A percentile compares a stretch with the other conserved stretches of the same genome.
These are phyloP conservation scores for Sebastes vulpes DNA, from an alignment of 2,797 vertebrate species.

Conservation along the genomic window DNA sequence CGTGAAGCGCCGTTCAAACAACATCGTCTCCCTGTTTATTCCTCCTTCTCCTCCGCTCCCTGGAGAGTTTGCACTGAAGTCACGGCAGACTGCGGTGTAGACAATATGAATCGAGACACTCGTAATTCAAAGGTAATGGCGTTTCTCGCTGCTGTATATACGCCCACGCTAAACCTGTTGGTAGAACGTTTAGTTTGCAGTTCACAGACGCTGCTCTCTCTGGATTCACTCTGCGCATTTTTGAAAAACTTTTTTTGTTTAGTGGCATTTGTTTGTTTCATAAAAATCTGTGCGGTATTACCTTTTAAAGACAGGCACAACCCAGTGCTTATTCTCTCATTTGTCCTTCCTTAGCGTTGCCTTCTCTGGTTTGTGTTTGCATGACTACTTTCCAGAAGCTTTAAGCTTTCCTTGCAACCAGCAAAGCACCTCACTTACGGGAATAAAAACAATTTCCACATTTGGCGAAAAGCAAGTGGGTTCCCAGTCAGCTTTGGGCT, in stretches of 20 bases:
- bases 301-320: neutral
- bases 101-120: slow-evolving; percentile 26
- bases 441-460: slow-evolving; percentile 8
- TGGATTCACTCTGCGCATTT: neutral
- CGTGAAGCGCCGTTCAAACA: slow-evolving; percentile 50
- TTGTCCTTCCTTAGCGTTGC: neutral
- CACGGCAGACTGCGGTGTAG: slow-evolving; percentile 9
- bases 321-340: neutral
- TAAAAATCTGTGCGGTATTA: neutral
- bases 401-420: neutral
- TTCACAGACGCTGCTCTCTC: neutral
- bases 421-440: neutral
- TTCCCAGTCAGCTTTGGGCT: neutral
- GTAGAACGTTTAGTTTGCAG: neutral
- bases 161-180: slow-evolving; percentile 19
- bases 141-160: neutral
- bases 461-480: neutral
- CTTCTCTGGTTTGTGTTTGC: slow-evolving; percentile 6
- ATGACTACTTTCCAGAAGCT: neutral
- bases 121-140: slow-evolving; percentile 39
- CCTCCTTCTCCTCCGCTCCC: slow-evolving; percentile 25
- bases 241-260: neutral
- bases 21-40: slow-evolving; percentile 47
- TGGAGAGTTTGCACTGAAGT: slow-evolving; percentile 44
- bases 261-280: neutral